Evolutionary conservation across 2,888 invertebrate genomes (phyloP), one percentile per base, ranked within the genome.

Genomic region (Tuberolachnus salignus): DNA sequence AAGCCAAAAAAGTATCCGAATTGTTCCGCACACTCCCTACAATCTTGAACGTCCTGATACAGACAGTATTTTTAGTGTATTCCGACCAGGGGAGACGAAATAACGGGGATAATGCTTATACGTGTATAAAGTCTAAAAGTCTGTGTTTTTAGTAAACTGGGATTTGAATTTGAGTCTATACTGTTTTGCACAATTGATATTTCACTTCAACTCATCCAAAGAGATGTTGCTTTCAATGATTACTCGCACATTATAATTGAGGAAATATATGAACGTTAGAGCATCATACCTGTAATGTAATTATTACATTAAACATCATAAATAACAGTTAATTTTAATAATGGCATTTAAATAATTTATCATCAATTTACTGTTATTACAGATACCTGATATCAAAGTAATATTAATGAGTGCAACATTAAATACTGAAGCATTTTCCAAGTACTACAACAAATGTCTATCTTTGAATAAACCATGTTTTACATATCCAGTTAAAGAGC

Each of bases 401-500:
- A 91, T 98, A 82, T 87, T 98, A 21, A 98, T 98, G 97, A 96
- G 96, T 85, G 97, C 97, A 0, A 97, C 97, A 0, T 88, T 98
- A 70, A 94, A 96, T 84, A 92, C 95, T 0, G 90, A 93, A 23
- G 89, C 90, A 81, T 92, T 97, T 84, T 92, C 93, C 0, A 85
- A 87, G 70, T 95, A 94, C 86, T 95, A 91, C 82, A 85, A 89
- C 80, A 86, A 90, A 81, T 93, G 94, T 83, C 92, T 92, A 0
- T 89, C 89, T 83, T 85, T 95, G 80, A 90, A 92, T 83, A 94
- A 96, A 81, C 92, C 94, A 73, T 97, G 97, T 0, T 90, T 93
- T 59, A 94, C 95, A 0, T 94, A 89, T 86, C 94, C 94, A 0
- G 96, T 97, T 0, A 84, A 90, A 83, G 92, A 94, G 84, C 88